Conservation (phyloP, 1,140 invertebrate species). For the Camponotus floridanus region DNA sequence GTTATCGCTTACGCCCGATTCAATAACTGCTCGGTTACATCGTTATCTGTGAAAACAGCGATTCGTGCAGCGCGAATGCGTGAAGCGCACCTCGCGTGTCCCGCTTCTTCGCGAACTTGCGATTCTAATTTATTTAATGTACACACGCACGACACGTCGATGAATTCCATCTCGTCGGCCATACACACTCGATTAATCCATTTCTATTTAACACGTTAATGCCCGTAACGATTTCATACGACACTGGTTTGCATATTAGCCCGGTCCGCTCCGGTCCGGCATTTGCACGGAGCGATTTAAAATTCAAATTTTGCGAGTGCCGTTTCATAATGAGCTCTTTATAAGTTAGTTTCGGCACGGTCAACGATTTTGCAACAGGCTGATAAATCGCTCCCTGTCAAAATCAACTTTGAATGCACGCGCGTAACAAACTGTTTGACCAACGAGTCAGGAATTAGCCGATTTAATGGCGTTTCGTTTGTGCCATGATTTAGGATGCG, state of each 20-base stretch:
- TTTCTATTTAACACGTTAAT: slow-evolving; percentile 68
- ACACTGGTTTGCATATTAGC: slow-evolving; percentile 64
- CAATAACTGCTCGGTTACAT: slow-evolving; percentile 64
- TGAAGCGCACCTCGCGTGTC: neutral
- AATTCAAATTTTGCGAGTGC: slow-evolving; percentile 59
- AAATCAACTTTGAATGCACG: slow-evolving; percentile 54
- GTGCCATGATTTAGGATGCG: slow-evolving; percentile 9
- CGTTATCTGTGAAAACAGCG: slow-evolving; percentile 60
- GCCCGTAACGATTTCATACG: slow-evolving; percentile 50
- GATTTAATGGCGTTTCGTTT: slow-evolving; percentile 38
- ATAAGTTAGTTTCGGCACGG: slow-evolving; percentile 61
- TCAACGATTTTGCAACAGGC: slow-evolving; percentile 53
- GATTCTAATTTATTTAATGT: slow-evolving; percentile 66
- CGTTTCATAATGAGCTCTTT: slow-evolving; percentile 49
- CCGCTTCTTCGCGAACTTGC: slow-evolving; percentile 20
- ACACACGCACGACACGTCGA: neutral
- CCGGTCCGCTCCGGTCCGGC: neutral
- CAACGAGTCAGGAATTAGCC: slow-evolving; percentile 37
- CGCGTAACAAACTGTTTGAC: slow-evolving; percentile 45
- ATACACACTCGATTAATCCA: slow-evolving; percentile 53
- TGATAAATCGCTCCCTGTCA: slow-evolving; percentile 51
- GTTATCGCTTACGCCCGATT: slow-evolving; percentile 66
- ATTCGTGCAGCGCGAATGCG: too few species aligned
- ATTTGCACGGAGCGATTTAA: slow-evolving; percentile 49
- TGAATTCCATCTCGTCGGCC: neutral